Conservation (phyloP, 2,113 vertebrate genomes). For the Sarotherodon lohbergeri region DNA sequence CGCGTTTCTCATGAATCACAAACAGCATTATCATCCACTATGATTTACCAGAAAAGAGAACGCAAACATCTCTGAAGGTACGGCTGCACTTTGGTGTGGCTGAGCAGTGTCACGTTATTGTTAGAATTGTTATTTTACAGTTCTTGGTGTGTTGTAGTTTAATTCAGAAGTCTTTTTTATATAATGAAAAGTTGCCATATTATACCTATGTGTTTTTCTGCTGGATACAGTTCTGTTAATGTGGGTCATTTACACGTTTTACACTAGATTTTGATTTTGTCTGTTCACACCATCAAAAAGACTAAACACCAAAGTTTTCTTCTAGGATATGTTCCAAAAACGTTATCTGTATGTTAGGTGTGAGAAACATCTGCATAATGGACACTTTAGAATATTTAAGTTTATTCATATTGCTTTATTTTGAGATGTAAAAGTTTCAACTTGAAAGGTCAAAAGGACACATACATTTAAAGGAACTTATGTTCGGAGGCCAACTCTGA, state of each 20-base stretch:
- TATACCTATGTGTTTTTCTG: background rate
- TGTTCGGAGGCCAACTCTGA: background rate
- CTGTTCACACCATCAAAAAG: background rate
- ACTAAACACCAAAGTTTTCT: slow-evolving; percentile 38
- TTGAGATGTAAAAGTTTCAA: slow-evolving; percentile 5
- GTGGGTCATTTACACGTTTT: background rate
- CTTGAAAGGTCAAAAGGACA: slow-evolving; percentile 31
- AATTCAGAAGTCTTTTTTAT: background rate
- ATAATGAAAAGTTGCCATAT: slow-evolving; percentile 24
- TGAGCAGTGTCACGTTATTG: background rate
- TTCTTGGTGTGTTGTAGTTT: background rate
- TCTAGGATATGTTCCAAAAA: background rate
- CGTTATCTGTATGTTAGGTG: background rate
- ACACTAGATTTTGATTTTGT: background rate
- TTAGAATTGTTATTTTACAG: background rate
- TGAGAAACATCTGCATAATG: background rate
- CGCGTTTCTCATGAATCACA: background rate
- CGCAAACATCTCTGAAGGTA: background rate
- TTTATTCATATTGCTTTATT: slow-evolving; percentile 2
- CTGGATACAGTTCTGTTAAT: background rate
- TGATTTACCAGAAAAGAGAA: slow-evolving; percentile 9
- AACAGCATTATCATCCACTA: slow-evolving; percentile 21
- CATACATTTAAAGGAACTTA: background rate
- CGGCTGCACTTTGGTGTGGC: slow-evolving; percentile 17
- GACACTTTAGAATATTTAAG: background rate